Conservation (phyloP, 2,797 vertebrate genomes). For the Hydrocynus forskahlii region DNA sequence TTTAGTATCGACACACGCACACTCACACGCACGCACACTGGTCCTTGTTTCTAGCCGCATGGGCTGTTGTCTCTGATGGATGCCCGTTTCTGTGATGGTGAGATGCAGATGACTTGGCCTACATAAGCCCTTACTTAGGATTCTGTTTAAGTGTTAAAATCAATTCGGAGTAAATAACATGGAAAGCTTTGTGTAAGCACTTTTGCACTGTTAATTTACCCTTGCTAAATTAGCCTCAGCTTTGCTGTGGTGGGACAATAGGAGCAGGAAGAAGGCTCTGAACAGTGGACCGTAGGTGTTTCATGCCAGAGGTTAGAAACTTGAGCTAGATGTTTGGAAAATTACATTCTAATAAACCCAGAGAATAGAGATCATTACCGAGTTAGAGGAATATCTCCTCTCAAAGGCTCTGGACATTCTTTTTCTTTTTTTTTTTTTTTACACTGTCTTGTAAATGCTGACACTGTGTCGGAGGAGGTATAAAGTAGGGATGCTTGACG, state of each 20-base stretch:
- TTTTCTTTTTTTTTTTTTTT: conserved; percentile 10
- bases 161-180: conserved; percentile 64
- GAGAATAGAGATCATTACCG: neutral
- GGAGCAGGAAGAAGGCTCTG: conserved; percentile 21
- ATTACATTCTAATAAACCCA: neutral
- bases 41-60: conserved; percentile 17
- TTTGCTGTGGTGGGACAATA: conserved; percentile 43
- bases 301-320: conserved; percentile 11
- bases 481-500: too few relatives aligned
- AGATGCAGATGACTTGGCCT: conserved; percentile 51
- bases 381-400: neutral
- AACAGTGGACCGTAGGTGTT: conserved; percentile 21
- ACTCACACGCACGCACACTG: conserved; percentile 34
- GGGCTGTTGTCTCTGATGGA: conserved; percentile 43
- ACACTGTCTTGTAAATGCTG: neutral
- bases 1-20: conserved; percentile 56
- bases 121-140: conserved; percentile 62
- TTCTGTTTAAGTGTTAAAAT: conserved; percentile 66
- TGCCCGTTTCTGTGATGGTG: conserved; percentile 27
- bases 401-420: neutral
- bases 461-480: neutral
- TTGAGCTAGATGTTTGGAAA: neutral
- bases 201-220: conserved; percentile 60
- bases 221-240: conserved; percentile 59
- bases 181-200: conserved; percentile 61